These are phyloP conservation scores for Chlorops oryzae DNA, from an alignment of 1,140 invertebrate species.

Conservation along the genomic window DNA sequence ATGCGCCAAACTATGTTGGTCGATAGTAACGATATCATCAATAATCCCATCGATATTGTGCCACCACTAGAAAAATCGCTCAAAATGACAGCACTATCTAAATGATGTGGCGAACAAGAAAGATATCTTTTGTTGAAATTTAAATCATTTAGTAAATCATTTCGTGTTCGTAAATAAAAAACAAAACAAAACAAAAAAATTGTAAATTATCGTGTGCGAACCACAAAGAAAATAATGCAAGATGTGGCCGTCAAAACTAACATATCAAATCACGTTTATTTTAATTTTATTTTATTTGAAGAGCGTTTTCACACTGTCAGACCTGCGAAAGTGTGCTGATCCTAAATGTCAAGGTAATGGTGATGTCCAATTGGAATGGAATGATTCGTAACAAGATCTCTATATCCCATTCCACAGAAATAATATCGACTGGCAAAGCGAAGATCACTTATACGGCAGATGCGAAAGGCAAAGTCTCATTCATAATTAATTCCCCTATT, in stretches of 20 bases:
- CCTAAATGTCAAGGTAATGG: slow-evolving; percentile 56
- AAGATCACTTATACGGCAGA: slow-evolving; percentile 54
- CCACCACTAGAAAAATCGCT: too few species aligned
- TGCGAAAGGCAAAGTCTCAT: slow-evolving; percentile 58
- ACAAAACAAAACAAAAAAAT: too few species aligned
- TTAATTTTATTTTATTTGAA: slow-evolving; percentile 28
- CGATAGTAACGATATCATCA: too few species aligned
- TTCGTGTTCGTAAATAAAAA: too few species aligned
- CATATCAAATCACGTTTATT: slow-evolving; percentile 22
- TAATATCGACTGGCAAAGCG: slow-evolving; percentile 60
- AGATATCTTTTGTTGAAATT: too few species aligned
- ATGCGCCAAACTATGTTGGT: too few species aligned
- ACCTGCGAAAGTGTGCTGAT: slow-evolving; percentile 58
- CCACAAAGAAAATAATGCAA: slow-evolving; percentile 32
- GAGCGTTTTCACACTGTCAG: slow-evolving; percentile 50
- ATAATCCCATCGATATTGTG: too few species aligned
- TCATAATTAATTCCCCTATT: slow-evolving; percentile 56
- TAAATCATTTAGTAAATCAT: too few species aligned
- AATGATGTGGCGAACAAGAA: too few species aligned
- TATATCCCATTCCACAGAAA: slow-evolving; percentile 50
- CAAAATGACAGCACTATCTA: too few species aligned
- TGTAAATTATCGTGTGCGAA: too few species aligned
- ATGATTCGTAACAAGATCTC: slow-evolving; percentile 9
- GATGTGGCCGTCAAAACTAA: slow-evolving; percentile 28
- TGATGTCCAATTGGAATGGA: slow-evolving; percentile 16